Evolutionary conservation across 2,797 vertebrate species (phyloP).

Genomic region (Danio kyathit): DNA sequence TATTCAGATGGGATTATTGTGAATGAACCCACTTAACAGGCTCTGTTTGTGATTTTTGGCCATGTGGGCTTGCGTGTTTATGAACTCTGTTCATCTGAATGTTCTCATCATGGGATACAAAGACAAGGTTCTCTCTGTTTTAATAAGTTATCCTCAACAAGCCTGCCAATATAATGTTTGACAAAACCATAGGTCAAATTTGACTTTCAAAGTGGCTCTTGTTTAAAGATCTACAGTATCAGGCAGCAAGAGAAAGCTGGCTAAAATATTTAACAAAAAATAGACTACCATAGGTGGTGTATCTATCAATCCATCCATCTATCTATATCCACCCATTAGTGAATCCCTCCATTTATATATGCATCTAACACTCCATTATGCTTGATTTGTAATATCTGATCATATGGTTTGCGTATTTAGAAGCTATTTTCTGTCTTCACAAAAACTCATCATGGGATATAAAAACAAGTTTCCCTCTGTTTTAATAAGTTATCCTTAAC

Average conservation of each 20-base stretch:
- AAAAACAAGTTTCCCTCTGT: conserved; percentile 14
- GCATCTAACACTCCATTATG: no score
- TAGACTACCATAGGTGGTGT: neutral
- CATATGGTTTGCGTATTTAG: neutral
- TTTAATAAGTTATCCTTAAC: conserved; percentile 17
- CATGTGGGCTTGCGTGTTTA: neutral
- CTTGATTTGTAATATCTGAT: conserved; percentile 16
- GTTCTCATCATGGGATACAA: neutral
- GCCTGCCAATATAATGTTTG: conserved; percentile 18
- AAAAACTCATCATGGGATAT: neutral
- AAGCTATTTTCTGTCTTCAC: neutral
- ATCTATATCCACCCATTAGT: neutral
- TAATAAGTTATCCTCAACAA: conserved; percentile 15
- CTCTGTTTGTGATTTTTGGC: conserved; percentile 27
- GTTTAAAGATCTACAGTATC: conserved; percentile 21
- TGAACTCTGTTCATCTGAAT: neutral
- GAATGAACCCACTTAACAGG: conserved; percentile 9
- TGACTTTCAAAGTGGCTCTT: conserved; percentile 18
- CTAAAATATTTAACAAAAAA: conserved; percentile 13
- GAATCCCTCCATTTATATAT: neutral
- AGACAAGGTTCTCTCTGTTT: conserved; percentile 19
- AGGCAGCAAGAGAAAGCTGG: neutral
- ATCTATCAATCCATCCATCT: neutral
- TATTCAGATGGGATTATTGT: conserved; percentile 22
- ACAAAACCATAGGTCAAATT: conserved; percentile 30